Conservation (phyloP, 2,113 vertebrate genomes). For the Pteropus alecto region DNA sequence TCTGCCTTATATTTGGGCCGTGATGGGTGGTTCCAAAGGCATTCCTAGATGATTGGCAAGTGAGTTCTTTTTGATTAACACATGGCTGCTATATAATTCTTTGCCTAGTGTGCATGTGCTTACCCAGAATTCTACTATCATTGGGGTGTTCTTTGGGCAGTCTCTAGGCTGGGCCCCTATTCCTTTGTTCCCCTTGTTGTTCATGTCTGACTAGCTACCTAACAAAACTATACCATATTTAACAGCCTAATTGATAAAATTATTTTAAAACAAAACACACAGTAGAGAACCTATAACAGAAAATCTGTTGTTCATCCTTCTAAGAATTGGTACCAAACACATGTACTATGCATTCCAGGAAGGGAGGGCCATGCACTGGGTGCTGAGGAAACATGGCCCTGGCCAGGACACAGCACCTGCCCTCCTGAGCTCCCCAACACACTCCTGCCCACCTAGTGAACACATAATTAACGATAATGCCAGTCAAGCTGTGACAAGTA, state of each 20-base stretch:
- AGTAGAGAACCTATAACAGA: background rate
- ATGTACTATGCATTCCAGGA: background rate
- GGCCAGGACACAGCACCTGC: background rate
- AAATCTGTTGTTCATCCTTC: background rate
- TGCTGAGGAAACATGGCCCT: background rate
- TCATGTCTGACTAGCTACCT: too few species aligned
- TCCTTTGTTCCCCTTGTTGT: too few species aligned
- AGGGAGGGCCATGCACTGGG: background rate
- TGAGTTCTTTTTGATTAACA: too few species aligned
- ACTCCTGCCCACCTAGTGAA: background rate
- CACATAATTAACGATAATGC: background rate
- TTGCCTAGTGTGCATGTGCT: too few species aligned
- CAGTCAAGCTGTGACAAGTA: background rate
- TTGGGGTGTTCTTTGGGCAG: too few species aligned
- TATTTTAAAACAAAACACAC: slow-evolving; percentile 36
- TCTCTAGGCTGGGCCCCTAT: too few species aligned
- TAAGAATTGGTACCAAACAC: background rate
- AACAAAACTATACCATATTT: background rate
- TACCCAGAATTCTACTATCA: too few species aligned
- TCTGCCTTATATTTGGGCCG: too few species aligned
- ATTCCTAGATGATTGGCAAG: too few species aligned
- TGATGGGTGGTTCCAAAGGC: too few species aligned
- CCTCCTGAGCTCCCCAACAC: background rate
- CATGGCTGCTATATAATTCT: too few species aligned
- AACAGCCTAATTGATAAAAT: slow-evolving; percentile 29